Percentiles rank a stretch among this genome's conserved stretches.
Conservation (phyloP, 23 tunicate genomes). For the Oikopleura albicans region DNA sequence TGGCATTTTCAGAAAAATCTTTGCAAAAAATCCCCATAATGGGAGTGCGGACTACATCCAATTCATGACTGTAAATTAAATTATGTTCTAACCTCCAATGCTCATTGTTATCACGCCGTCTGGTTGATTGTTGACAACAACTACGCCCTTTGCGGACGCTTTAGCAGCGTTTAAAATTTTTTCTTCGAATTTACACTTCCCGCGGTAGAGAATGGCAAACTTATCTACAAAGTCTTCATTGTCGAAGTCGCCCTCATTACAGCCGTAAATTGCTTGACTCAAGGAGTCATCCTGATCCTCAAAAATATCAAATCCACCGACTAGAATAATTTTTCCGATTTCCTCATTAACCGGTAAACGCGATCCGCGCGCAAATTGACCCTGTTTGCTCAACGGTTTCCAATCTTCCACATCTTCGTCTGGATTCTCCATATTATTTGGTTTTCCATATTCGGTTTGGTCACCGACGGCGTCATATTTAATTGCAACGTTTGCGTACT, state of each 20-base stretch:
- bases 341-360: neutral
- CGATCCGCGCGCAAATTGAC: neutral
- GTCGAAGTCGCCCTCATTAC: neutral
- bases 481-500: too few species aligned
- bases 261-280: neutral
- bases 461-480: too few species aligned
- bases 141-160: neutral
- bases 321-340: neutral
- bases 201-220: neutral
- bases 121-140: neutral
- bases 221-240: neutral
- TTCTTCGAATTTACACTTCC: conserved; percentile 10
- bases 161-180: neutral
- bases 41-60: too few species aligned
- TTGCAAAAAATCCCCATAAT: too few species aligned
- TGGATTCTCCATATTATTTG: too few species aligned
- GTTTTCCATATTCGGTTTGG: too few species aligned
- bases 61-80: too few species aligned
- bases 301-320: neutral
- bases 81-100: conserved; percentile 14
- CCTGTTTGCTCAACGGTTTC: neutral
- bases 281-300: neutral
- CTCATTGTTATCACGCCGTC: neutral
- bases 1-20: too few species aligned
- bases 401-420: too few species aligned